phyloP scores from a whole-genome alignment of 2,113 vertebrate species.

The Paracyprichromis sp. region DNA sequence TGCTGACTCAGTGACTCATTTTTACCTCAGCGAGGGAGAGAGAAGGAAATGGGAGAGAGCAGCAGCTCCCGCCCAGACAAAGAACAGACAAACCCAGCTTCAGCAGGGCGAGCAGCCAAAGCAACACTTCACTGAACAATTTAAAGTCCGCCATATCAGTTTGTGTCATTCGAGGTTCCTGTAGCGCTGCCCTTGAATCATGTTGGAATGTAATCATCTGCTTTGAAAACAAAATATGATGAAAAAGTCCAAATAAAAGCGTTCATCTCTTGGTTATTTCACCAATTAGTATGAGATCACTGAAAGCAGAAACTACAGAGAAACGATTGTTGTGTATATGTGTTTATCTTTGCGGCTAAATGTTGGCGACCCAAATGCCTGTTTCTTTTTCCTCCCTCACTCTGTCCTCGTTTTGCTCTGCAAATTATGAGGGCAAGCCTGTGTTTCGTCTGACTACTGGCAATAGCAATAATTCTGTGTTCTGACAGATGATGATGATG shows the following conservation, averaged over 20 bases:
- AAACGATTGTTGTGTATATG: background rate
- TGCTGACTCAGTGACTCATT: slow-evolving; percentile 73
- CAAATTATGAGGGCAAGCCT: background rate
- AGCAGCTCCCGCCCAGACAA: slow-evolving; percentile 51
- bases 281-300: background rate
- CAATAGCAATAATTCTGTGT: background rate
- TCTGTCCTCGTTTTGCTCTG: background rate
- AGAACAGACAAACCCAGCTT: slow-evolving; percentile 41
- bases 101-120: slow-evolving; percentile 8
- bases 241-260: background rate
- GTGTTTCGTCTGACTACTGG: background rate
- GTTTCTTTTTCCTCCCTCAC: background rate
- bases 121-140: slow-evolving; percentile 11
- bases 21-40: slow-evolving; percentile 55
- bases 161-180: background rate
- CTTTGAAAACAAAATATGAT: slow-evolving; percentile 9
- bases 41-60: slow-evolving; percentile 24
- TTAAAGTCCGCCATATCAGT: slow-evolving; percentile 8
- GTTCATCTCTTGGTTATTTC: background rate
- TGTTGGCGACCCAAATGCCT: background rate
- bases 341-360: background rate
- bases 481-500: background rate
- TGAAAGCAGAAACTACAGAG: background rate
- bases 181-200: background rate
- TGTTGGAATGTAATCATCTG: background rate